Evolutionary conservation across 2,797 vertebrate genomes (phyloP), one percentile per base, ranked within the genome.

Genomic region (Botia kubotai): DNA sequence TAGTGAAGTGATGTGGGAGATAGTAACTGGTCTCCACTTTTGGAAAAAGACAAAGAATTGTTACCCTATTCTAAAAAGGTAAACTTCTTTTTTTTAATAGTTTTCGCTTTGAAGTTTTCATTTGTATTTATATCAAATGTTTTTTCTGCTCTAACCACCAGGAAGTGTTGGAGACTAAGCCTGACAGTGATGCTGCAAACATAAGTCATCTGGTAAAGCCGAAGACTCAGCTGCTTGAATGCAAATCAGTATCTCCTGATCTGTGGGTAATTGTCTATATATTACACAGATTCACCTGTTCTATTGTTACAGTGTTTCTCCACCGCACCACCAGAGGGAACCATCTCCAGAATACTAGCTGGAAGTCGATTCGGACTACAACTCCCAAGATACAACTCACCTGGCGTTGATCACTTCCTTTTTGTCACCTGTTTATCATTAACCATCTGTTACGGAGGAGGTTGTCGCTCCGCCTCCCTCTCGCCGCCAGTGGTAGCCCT

Each of bases 1-100:
- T n/a, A n/a, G n/a, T n/a, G 8, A 52, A 70, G 68, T 52, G 48
- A 52, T 29, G 14, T 70, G 67, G 67, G 43, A 69, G 43, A 29
- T n/a, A n/a, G n/a, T 23, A 52, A 16, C 17, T 16, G 26, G 21
- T 70, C 68, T 52, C 48, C 48, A 70, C 1, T 70, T 70, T 70
- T 70, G 68, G 48, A 53, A 23, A 14, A 12, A 52, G 23, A 70
- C 8, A 2, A n/a, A 29, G 48, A 53, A 70, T 26, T 1, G 6
- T 68, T 6, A 16, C 52, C 14, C 33, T 70, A 6, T 53, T 70
- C 52, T 53, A 16, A n/a, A 70, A 70, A 70, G 68, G 48, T 70
- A 53, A 70, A 33, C 48, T 52, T 70, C n/a, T n/a, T n/a, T n/a
- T n/a, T n/a, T n/a, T n/a, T n/a, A 52, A 71, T 71, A 71, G 3